Conservation (phyloP, 2,797 vertebrate species). For the Tinamus major region DNA sequence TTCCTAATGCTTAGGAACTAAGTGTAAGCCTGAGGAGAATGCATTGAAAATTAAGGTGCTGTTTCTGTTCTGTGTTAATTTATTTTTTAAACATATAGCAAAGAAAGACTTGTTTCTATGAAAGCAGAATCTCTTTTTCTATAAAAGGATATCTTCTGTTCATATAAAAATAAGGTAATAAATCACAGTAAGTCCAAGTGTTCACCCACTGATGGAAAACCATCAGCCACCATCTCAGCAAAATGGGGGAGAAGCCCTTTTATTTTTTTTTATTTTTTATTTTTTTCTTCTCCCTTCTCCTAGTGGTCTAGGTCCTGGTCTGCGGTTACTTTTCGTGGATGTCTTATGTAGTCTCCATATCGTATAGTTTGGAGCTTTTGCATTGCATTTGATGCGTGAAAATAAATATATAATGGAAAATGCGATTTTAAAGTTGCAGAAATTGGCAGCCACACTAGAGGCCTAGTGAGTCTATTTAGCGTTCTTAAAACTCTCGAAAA, state of each 20-base stretch:
- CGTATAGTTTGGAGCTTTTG: neutral
- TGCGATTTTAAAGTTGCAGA: neutral
- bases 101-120: neutral
- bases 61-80: neutral
- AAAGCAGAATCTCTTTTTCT: neutral
- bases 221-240: too few species aligned
- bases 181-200: neutral
- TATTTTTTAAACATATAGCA: neutral
- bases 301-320: neutral
- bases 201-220: neutral
- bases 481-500: neutral
- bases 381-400: neutral
- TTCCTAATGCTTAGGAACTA: neutral
- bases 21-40: neutral
- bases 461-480: neutral
- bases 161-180: neutral
- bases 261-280: neutral
- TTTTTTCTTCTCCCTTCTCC: neutral
- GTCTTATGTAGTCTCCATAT: neutral
- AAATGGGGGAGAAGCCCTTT: neutral
- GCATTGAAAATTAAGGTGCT: neutral
- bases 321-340: neutral
- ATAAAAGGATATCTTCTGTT: rapidly evolving
- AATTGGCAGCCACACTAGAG: neutral
- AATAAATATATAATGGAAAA: neutral